These are phyloP conservation scores for Drosophila testacea DNA, from an alignment of 2,888 invertebrate species.

Conservation along the genomic window DNA sequence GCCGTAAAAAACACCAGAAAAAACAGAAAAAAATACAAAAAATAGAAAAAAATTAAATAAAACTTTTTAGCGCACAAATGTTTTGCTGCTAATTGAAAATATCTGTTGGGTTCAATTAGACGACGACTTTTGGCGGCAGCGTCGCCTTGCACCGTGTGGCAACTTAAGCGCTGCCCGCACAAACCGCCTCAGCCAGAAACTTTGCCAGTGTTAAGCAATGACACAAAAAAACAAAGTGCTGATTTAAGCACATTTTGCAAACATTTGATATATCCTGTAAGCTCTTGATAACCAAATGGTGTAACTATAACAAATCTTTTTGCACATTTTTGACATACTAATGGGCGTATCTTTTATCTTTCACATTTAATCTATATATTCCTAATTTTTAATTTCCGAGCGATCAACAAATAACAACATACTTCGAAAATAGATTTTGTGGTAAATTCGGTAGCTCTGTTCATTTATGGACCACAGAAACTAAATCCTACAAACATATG, in stretches of 20 bases:
- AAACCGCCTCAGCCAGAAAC: constrained; percentile 32
- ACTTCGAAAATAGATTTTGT: too few species aligned
- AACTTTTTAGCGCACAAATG: constrained; percentile 80
- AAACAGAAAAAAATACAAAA: constrained; percentile 31
- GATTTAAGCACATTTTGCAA: constrained; percentile 69
- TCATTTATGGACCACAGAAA: too few species aligned
- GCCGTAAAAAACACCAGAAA: constrained; percentile 57
- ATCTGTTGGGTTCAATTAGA: constrained; percentile 85
- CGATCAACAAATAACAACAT: too few species aligned
- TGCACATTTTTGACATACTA: not conserved
- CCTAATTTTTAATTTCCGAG: too few species aligned
- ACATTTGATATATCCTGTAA: constrained; percentile 39
- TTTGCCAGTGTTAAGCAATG: constrained; percentile 50
- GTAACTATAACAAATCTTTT: not conserved
- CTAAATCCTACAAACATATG: too few species aligned
- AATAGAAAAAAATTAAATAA: constrained; percentile 64
- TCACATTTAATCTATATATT: too few species aligned
- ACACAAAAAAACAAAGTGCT: constrained; percentile 53
- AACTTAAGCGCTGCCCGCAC: constrained; percentile 52
- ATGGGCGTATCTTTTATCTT: not conserved
- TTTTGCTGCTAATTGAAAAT: constrained; percentile 85
- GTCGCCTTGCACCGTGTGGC: constrained; percentile 55
- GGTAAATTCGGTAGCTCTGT: too few species aligned
- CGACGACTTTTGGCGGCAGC: constrained; percentile 55
- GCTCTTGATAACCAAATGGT: not conserved